Evolutionary conservation across 2,113 vertebrate genomes (phyloP), one percentile per base, ranked within the genome.

Genomic region (Corapipo altera): DNA sequence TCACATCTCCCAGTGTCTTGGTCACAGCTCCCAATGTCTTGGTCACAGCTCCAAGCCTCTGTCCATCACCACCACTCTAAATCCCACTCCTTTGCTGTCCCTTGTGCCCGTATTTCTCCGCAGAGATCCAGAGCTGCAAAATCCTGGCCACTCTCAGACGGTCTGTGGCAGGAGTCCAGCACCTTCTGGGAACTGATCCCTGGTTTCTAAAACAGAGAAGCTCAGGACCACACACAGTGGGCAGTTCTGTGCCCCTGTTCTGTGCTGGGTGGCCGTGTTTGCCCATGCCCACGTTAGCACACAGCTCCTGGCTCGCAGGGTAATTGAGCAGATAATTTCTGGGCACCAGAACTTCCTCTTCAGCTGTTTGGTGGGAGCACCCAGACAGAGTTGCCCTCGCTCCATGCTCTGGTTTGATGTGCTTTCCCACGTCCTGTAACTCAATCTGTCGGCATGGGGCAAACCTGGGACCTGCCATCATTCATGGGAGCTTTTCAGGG

Each of bases 401-500:
- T 39, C 2, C 15, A 0, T 1, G 46, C 76, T 89, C 13, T 22
- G 74, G 4, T 80, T 28, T 67, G 55, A 67, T 2, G 1, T n/a
- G 67, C n/a, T 84, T 67, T 75, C 88, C 64, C 62, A 0, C 0
- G 4, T 20, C 83, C 8, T 3, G 4, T 33, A 49, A 52, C 75
- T 76, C 74, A 16, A 0, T 11, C 79, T 77, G 64, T 55, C 90
- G 83, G 75, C 91, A 6, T 0, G 75, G 72, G 71, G 67, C 75
- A 88, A 51, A 49, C 55, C 14, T 61, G 61, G 61, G 79, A 55
- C 85, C 88, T 69, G 74, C 32, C 74, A 8, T 19, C 69, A 2
- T n/a, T 81, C 37, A 4, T 5, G 37, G 88, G 48, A 84, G 65
- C 52, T 67, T 96, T 94, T 95, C 79, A 64, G 77, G 85, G 93